Evolutionary conservation across 2,888 invertebrate genomes (phyloP).

Genomic region (Protodeltote pygarga): DNA sequence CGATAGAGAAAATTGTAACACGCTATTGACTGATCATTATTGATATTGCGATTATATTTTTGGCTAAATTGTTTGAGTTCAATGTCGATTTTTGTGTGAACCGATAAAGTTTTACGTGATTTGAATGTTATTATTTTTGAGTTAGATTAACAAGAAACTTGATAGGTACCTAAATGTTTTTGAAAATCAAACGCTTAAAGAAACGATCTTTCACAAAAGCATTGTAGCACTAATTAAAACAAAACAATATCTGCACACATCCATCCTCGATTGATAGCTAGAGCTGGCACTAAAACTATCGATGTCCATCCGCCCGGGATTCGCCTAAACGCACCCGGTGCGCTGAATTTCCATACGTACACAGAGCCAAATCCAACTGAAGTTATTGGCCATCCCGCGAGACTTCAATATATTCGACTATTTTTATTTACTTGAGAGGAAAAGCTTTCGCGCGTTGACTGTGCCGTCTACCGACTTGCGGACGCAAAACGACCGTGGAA

Average conservation of each 20-base stretch:
- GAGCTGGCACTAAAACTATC: conserved; percentile 59
- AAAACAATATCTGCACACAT: conserved; percentile 20
- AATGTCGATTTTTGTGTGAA: not conserved
- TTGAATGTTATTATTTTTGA: not conserved
- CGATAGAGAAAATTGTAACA: conserved; percentile 69
- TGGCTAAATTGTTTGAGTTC: conserved; percentile 8
- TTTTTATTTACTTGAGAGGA: conserved; percentile 78
- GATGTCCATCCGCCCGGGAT: conserved; percentile 54
- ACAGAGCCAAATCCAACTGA: conserved; percentile 73
- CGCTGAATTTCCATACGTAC: conserved; percentile 76
- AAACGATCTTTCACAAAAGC: conserved; percentile 1
- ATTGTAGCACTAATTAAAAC: conserved; percentile 27
- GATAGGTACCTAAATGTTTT: conserved; percentile 1
- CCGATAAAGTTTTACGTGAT: not conserved
- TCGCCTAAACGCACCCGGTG: conserved; percentile 59
- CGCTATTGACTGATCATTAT: conserved; percentile 59
- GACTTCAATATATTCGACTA: conserved; percentile 80
- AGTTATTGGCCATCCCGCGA: conserved; percentile 82
- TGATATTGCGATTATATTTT: conserved; percentile 46
- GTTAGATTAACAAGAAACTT: not conserved
- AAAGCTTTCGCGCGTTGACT: conserved; percentile 67
- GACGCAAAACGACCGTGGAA: conserved; percentile 69
- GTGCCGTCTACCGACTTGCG: conserved; percentile 58
- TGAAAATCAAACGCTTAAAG: not conserved
- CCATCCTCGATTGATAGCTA: conserved; percentile 41